phyloP scores from a whole-genome alignment of 2,888 invertebrate genomes.

The Dryobotodes eremita region DNA sequence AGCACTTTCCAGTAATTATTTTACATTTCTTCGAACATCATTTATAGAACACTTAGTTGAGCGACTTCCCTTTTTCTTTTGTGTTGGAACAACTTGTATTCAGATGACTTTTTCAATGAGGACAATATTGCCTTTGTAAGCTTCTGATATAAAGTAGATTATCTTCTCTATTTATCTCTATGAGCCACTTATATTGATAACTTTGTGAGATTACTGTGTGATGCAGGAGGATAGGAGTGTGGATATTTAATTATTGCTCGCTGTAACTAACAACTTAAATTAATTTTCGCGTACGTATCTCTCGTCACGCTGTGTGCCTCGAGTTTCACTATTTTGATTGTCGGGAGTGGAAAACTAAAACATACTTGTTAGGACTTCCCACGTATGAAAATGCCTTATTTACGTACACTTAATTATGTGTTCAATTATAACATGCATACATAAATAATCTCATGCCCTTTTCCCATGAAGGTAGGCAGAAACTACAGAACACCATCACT shows the following conservation, averaged over 20 bases:
- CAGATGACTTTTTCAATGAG: constrained; percentile 63
- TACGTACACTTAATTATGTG: not conserved
- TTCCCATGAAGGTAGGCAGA: not conserved
- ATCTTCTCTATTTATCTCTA: constrained; percentile 31
- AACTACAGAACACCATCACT: not conserved
- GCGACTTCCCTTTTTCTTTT: constrained; percentile 73
- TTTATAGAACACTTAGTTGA: constrained; percentile 72
- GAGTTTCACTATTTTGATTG: constrained; percentile 48
- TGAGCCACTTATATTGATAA: constrained; percentile 40
- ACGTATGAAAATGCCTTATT: not conserved
- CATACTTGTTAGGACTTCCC: constrained; percentile 2
- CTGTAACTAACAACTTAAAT: constrained; percentile 76
- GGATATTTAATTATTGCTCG: constrained; percentile 71
- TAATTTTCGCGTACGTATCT: constrained; percentile 73
- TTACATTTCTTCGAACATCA: constrained; percentile 84
- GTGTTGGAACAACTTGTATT: constrained; percentile 67
- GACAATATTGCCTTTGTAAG: constrained; percentile 40
- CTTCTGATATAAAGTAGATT: constrained; percentile 42
- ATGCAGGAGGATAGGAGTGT: constrained; percentile 65
- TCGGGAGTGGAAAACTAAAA: constrained; percentile 30
- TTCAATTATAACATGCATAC: not conserved
- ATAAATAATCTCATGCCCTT: not conserved
- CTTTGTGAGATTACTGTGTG: constrained; percentile 50
- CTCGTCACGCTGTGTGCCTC: constrained; percentile 60
- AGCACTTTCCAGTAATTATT: constrained; percentile 88